Evolutionary conservation across 2,888 invertebrate genomes (phyloP), one percentile per base, ranked within the genome.

Genomic region (Ochropleura leucogaster): DNA sequence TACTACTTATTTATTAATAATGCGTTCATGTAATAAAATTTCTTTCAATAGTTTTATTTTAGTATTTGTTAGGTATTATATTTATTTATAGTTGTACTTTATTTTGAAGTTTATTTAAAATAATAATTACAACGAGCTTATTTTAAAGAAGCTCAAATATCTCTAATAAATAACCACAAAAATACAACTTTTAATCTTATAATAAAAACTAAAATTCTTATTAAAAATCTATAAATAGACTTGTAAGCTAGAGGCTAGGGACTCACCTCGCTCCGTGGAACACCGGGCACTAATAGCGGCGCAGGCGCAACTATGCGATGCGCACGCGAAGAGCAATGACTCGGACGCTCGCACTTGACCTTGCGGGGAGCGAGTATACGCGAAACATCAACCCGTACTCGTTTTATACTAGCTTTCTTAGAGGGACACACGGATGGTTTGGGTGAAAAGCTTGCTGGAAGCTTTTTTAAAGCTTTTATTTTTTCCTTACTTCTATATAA

Each of bases 331-430:
- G 96, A 95, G 96, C 96, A 96, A 96, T 96, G 96, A 96, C 96
- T 96, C 89, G 91, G 92, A 89, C 90, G 92, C 90, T 93, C 94
- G 94, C 94, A 93, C 95, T 95, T 96, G 96, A 96, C 96, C 96
- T 96, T 96, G 95, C 90, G 88, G 88, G 90, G 84, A 88, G 90
- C 91, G 90, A 94, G 95, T 96, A 94, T 92, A 94, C 93, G 95
- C 96, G 94, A 95, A 95, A 93, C 92, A 90, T 85, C 90, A 89
- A 89, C 90, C 88, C 91, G 91, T 94, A 94, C 95, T 93, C 92
- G 94, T 95, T 96, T 95, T 96, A 96, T 96, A 96, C 95, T 91
- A 88, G 90, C 92, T 87, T 90, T 86, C 85, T 86, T 85, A 77
- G 4, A 20, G 77, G 57, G 77, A 91, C 91, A 91, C 84, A 95